phyloP scores from a whole-genome alignment of 2,888 invertebrate species.

The Drosophila monieri region DNA sequence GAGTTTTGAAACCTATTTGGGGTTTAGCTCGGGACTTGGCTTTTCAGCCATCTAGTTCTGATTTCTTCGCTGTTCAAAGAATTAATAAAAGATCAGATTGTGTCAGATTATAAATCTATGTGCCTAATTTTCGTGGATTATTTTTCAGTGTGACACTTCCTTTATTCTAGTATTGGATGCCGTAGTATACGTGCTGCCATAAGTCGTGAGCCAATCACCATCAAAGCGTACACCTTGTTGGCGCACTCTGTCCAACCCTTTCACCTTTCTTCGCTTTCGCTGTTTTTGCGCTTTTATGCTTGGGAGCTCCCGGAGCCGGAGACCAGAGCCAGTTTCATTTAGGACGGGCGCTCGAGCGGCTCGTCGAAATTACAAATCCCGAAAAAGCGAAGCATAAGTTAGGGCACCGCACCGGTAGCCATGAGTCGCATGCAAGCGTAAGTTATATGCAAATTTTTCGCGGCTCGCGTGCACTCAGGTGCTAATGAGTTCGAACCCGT shows the following conservation, averaged over 20 bases:
- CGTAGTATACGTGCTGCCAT: slow-evolving; percentile 5
- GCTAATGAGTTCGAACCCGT: slow-evolving; percentile 59
- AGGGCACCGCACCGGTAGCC: slow-evolving; percentile 61
- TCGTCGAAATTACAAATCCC: slow-evolving; percentile 46
- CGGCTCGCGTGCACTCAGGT: slow-evolving; percentile 49
- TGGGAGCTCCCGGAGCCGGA: slow-evolving; percentile 40
- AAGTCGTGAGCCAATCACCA: slow-evolving; percentile 58
- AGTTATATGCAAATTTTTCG: slow-evolving; percentile 64
- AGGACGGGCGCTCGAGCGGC: slow-evolving; percentile 70
- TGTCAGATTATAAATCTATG: no score
- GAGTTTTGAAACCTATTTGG: no score
- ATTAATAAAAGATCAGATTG: no score
- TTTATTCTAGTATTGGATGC: not conserved
- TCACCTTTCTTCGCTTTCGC: slow-evolving; percentile 13
- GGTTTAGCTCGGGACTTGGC: no score
- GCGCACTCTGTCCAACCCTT: slow-evolving; percentile 42
- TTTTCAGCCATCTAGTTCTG: no score
- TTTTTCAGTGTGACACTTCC: slow-evolving; percentile 1
- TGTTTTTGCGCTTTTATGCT: slow-evolving; percentile 73
- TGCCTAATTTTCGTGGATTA: not conserved
- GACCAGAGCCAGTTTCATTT: slow-evolving; percentile 64
- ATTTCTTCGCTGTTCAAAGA: no score
- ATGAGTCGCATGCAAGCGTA: slow-evolving; percentile 81
- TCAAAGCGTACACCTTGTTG: slow-evolving; percentile 57
- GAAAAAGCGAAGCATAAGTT: slow-evolving; percentile 58